Evolutionary conservation across 1,140 invertebrate genomes (phyloP).

Genomic region (Anadara kagoshimensis): DNA sequence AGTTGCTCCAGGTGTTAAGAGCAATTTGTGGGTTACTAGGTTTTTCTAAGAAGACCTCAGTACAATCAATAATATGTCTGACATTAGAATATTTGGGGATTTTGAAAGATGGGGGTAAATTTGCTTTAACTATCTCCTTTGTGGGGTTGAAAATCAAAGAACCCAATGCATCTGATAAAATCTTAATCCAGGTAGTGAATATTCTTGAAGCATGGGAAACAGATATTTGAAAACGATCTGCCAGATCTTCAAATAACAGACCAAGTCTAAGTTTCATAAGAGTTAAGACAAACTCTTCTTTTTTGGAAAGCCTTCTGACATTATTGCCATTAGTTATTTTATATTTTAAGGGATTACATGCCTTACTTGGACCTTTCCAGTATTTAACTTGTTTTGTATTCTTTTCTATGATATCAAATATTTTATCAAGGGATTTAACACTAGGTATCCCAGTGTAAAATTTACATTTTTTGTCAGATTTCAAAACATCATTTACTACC

Average conservation of each 20-base stretch:
- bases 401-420: neutral
- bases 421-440: neutral
- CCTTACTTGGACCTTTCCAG: constrained; percentile 1
- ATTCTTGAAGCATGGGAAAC: constrained; percentile 10
- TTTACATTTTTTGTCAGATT: neutral
- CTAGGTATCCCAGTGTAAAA: too few species aligned
- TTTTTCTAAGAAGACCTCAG: constrained; percentile 18
- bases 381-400: neutral
- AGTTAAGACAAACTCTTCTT: constrained; percentile 37
- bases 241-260: constrained; percentile 34
- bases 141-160: too few species aligned
- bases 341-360: neutral
- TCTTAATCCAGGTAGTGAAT: neutral
- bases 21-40: neutral
- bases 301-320: neutral
- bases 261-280: constrained; percentile 30
- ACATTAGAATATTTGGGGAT: too few species aligned
- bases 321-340: neutral
- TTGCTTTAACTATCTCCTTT: too few species aligned
- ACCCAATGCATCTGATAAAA: too few species aligned
- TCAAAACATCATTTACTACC: too few species aligned
- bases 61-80: constrained; percentile 22
- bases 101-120: too few species aligned
- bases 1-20: constrained; percentile 27
- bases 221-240: constrained; percentile 21